phyloP scores from a whole-genome alignment of 1,140 invertebrate genomes.

The Drosophila tristis region DNA sequence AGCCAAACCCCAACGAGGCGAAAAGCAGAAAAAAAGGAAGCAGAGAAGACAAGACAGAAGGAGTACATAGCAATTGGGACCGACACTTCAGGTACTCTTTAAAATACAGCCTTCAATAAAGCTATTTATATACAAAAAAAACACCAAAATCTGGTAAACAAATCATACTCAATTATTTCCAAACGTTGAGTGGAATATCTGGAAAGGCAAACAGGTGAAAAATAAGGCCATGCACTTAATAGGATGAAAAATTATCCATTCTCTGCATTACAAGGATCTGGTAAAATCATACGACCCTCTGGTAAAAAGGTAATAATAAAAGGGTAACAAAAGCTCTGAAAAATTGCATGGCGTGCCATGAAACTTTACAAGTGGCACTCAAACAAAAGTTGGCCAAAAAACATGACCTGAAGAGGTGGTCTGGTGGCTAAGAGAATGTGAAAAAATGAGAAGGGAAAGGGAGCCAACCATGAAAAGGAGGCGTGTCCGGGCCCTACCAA shows the following conservation, averaged over 20 bases:
- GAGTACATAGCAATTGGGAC: no score
- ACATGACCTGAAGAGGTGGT: background rate
- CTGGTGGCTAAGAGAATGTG: background rate
- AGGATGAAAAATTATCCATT: no score
- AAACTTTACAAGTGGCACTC: slow-evolving; percentile 58
- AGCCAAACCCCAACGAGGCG: slow-evolving; percentile 50
- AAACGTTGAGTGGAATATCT: no score
- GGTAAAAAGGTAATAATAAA: background rate
- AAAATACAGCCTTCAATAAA: no score
- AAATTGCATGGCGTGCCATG: slow-evolving; percentile 52
- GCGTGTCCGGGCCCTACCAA: slow-evolving; percentile 15
- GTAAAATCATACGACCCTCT: no score
- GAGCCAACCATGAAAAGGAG: slow-evolving; percentile 6
- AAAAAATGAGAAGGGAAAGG: slow-evolving; percentile 17
- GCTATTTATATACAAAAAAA: no score
- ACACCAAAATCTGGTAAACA: no score
- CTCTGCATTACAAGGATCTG: no score
- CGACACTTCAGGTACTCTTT: no score
- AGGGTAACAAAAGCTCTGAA: slow-evolving; percentile 4
- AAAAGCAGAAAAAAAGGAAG: slow-evolving; percentile 33
- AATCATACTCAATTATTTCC: no score
- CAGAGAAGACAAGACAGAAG: slow-evolving; percentile 8
- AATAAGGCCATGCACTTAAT: no score
- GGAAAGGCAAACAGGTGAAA: no score
- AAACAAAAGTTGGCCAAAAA: slow-evolving; percentile 33